phyloP scores from a whole-genome alignment of 2,888 invertebrate genomes.

The Tillus elongatus region DNA sequence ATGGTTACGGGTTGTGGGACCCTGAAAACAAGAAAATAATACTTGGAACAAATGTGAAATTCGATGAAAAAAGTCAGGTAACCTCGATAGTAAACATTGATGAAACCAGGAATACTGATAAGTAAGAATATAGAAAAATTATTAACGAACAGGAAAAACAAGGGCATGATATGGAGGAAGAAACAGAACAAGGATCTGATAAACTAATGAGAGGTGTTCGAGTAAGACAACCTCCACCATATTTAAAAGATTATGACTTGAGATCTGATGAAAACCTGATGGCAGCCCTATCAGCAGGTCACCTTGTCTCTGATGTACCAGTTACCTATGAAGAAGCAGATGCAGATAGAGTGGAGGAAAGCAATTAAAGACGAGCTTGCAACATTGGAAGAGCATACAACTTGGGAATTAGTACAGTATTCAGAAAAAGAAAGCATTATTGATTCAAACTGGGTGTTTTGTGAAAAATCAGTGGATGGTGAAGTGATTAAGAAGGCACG shows the following conservation, averaged over 20 bases:
- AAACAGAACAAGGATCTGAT: neutral
- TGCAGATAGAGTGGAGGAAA: conserved; percentile 12
- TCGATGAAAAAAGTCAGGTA: conserved; percentile 18
- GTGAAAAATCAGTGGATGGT: conserved; percentile 14
- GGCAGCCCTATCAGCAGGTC: conserved; percentile 11
- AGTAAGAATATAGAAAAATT: neutral
- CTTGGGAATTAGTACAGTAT: conserved; percentile 14
- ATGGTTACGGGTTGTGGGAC: conserved; percentile 25
- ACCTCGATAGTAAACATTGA: too few species aligned
- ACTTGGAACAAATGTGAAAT: conserved; percentile 23
- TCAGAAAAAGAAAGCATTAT: conserved; percentile 14
- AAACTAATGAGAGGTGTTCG: conserved; percentile 7
- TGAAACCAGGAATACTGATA: neutral
- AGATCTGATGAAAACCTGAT: conserved; percentile 12
- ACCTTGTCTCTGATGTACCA: conserved; percentile 9
- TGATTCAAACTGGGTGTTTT: conserved; percentile 20
- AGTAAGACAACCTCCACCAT: conserved; percentile 6
- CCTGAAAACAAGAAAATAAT: conserved; percentile 17
- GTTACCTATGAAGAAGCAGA: conserved; percentile 14
- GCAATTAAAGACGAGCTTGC: conserved; percentile 15
- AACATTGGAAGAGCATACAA: conserved; percentile 13
- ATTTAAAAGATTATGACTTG: conserved; percentile 15
- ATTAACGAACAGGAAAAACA: neutral
- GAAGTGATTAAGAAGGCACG: conserved; percentile 14
- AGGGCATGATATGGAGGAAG: neutral